Evolutionary conservation across 1,140 invertebrate species (phyloP), one percentile per base, ranked within the genome.

Genomic region (Ceratosolen solmsi): DNA sequence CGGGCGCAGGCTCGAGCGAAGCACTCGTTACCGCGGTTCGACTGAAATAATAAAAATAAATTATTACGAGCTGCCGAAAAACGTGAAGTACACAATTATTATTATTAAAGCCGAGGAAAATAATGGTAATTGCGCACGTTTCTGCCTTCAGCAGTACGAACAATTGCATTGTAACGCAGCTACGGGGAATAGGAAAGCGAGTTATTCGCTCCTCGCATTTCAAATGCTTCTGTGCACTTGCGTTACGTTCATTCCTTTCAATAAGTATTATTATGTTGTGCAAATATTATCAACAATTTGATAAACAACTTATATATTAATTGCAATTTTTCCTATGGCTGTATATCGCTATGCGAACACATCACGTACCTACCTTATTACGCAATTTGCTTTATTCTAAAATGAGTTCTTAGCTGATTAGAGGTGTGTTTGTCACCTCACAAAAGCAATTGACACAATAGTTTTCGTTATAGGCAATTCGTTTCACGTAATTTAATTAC

Each of bases 331-430:
- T 22, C 9, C 30, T 38, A 17, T 63, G n/a, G 63, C 36, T 38
- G 2, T 38, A n/a, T n/a, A n/a, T n/a, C n/a, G n/a, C n/a, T n/a
- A n/a, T n/a, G n/a, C 17, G 33, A 15, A 38, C 63, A 17, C 25
- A 65, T 15, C 3, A 27, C 7, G 17, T 68, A 5, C 15, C 63
- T 38, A 4, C 20, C 17, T 22, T 68, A 36, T 68, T 68, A 68
- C 38, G 30, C 33, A 38, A 38, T 11, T 4, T 38, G 8, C 30
- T 36, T 36, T 33, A 36, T 17, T 36, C 3, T 38, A 68, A 36
- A 68, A 68, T 38, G 63, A 38, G 20, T n/a, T 68, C 8, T n/a
- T 38, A 68, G 33, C 63, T 65, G 17, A 38, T 68, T n/a, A 68
- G 22, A 13, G 22, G 17, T 11, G 38, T 38, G 38, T 68, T 38